phyloP scores from a whole-genome alignment of 2,113 vertebrate species.

The Tachuris rubrigastra region DNA sequence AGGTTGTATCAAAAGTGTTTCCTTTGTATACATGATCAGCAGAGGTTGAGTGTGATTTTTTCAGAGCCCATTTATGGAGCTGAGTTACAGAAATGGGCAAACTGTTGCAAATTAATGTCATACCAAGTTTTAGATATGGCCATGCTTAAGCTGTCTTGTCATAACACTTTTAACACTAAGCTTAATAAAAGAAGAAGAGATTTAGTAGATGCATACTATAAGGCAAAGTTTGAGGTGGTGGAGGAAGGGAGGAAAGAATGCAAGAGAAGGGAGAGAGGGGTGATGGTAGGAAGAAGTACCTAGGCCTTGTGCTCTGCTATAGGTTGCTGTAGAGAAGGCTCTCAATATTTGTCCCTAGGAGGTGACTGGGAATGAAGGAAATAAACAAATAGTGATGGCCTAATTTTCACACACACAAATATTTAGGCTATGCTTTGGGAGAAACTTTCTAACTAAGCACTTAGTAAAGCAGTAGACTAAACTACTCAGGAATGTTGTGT shows the following conservation, averaged over 20 bases:
- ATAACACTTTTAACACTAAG: background rate
- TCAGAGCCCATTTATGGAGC: background rate
- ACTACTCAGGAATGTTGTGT: background rate
- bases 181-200: background rate
- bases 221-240: background rate
- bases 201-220: background rate
- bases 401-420: background rate
- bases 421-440: background rate
- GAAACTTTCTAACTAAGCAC: background rate
- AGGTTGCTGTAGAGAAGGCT: background rate
- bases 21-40: background rate
- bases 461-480: background rate
- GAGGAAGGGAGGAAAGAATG: background rate
- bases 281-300: accelerated
- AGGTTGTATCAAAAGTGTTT: background rate
- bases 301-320: background rate
- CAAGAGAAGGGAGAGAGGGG: background rate
- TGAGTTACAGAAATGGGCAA: background rate
- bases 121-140: background rate
- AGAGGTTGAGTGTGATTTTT: background rate
- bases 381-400: background rate
- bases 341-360: background rate
- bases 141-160: background rate
- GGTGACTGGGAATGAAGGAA: background rate
- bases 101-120: background rate